phyloP scores from a whole-genome alignment of 2,113 vertebrate species.

The Piaya cayana region DNA sequence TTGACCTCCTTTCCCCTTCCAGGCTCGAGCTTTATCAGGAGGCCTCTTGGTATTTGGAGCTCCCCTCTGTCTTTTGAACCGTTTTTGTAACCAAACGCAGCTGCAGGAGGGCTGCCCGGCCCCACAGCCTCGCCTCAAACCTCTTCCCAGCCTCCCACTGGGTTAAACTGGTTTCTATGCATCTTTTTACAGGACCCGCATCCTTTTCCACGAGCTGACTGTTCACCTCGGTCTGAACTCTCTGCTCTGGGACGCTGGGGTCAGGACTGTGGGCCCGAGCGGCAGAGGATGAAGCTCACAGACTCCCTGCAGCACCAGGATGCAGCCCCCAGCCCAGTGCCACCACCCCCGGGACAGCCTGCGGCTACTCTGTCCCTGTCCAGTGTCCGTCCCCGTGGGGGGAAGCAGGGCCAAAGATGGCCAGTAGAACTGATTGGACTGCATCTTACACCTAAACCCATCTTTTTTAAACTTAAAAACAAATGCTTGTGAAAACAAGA shows the following conservation, averaged over 20 bases:
- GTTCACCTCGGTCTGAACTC: not conserved
- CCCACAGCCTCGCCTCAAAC: not conserved
- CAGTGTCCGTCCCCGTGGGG: too few relatives aligned
- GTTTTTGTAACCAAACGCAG: not conserved
- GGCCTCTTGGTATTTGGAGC: not conserved
- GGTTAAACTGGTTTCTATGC: not conserved
- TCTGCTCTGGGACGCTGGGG: not conserved
- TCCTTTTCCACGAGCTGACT: not conserved
- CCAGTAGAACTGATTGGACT: not conserved
- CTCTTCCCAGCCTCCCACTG: rapidly evolving
- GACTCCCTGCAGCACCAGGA: not conserved
- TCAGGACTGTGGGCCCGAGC: not conserved
- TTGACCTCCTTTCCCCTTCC: not conserved
- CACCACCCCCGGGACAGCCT: too few relatives aligned
- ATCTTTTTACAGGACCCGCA: not conserved
- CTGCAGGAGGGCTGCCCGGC: not conserved
- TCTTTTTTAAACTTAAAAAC: not conserved
- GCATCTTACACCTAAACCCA: not conserved
- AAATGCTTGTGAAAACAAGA: not conserved
- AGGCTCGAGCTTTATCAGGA: not conserved
- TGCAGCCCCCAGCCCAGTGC: not conserved
- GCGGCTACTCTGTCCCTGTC: too few relatives aligned
- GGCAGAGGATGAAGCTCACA: not conserved
- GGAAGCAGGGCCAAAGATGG: not conserved
- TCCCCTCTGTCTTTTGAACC: rapidly evolving